Evolutionary conservation across 2,113 vertebrate genomes (phyloP).

Genomic region (Electrona antarctica): DNA sequence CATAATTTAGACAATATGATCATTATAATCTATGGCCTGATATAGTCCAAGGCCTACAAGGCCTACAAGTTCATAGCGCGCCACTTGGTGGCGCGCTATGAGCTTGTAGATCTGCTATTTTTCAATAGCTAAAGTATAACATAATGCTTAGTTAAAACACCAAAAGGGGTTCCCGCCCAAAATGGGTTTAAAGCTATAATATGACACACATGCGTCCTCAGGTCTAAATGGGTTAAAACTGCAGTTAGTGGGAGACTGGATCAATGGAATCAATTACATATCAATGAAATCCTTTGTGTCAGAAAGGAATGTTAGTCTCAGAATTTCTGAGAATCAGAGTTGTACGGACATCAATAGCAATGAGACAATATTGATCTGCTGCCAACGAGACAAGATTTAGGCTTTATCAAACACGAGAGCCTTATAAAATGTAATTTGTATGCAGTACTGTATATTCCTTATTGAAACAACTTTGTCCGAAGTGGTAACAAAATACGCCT

Average conservation of each 20-base stretch:
- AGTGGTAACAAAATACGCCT: conserved; percentile 23
- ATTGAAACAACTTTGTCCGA: background rate
- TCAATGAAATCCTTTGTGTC: background rate
- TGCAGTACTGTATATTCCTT: background rate
- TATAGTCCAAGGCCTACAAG: background rate
- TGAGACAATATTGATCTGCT: conserved; percentile 7
- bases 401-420: conserved; percentile 1
- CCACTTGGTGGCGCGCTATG: too few relatives aligned
- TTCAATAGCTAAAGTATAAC: too few relatives aligned
- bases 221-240: background rate
- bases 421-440: conserved; percentile 19
- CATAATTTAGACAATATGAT: conserved; percentile 2
- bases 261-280: background rate
- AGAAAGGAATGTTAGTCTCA: background rate
- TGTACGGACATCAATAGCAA: background rate
- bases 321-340: background rate
- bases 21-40: background rate
- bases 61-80: too few relatives aligned
- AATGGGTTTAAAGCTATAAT: too few relatives aligned
- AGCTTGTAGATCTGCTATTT: too few relatives aligned
- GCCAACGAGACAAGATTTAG: background rate
- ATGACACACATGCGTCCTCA: too few relatives aligned
- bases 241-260: background rate
- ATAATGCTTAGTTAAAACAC: too few relatives aligned
- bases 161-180: too few relatives aligned